phyloP scores from a whole-genome alignment of 2,797 vertebrate genomes.

The Pantherophis vulpinus region DNA sequence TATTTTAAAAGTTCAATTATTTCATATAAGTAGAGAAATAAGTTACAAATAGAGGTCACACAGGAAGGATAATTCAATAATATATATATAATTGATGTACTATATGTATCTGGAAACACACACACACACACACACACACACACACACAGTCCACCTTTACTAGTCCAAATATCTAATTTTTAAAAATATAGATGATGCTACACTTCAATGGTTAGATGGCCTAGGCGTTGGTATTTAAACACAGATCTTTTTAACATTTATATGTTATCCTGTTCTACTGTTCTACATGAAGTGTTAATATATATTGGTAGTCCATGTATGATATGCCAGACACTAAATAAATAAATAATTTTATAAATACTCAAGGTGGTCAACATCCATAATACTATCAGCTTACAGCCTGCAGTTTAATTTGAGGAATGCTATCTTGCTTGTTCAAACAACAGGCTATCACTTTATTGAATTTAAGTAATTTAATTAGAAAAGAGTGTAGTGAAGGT shows the following conservation, averaged over 20 bases:
- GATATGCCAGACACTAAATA: background rate
- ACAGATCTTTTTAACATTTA: background rate
- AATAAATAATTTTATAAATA: background rate
- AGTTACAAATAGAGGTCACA: background rate
- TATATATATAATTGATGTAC: background rate
- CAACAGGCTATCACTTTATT: background rate
- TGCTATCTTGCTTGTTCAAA: constrained; percentile 7
- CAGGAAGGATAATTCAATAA: background rate
- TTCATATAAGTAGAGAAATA: accelerated
- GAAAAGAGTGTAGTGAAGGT: constrained; percentile 12
- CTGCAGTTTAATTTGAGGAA: background rate
- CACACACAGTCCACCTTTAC: too few species aligned
- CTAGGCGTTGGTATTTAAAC: background rate
- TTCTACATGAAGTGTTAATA: background rate
- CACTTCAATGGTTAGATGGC: background rate
- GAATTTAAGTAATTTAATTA: background rate
- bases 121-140: too few species aligned
- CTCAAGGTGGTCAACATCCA: background rate
- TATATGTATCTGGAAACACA: too few species aligned
- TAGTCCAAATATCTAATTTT: background rate
- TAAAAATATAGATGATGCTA: background rate
- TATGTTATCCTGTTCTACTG: background rate
- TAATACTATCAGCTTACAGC: background rate
- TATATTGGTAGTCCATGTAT: background rate
- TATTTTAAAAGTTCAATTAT: background rate